Conservation (phyloP, 2,797 vertebrate genomes). For the Liasis olivaceus region DNA sequence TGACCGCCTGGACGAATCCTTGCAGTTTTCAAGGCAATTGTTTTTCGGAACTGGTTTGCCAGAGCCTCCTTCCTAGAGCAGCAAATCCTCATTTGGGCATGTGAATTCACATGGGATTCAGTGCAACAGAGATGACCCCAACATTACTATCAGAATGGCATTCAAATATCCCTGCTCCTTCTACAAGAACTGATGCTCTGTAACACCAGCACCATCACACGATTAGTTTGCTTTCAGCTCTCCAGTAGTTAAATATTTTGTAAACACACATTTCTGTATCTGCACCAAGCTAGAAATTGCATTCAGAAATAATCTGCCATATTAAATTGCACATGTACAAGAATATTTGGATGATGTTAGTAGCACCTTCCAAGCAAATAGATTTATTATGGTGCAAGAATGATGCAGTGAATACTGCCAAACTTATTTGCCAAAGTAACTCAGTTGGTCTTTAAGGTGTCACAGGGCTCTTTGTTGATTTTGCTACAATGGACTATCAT, state of each 20-base stretch:
- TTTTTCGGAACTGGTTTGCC: too few species aligned
- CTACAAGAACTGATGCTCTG: neutral
- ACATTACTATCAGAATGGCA: neutral
- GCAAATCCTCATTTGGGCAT: neutral
- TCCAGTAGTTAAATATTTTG: neutral
- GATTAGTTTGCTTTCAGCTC: neutral
- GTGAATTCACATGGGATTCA: neutral
- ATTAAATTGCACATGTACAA: neutral
- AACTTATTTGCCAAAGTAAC: neutral
- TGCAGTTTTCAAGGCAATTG: too few species aligned
- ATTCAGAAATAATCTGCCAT: neutral
- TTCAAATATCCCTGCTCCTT: neutral
- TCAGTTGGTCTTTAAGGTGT: neutral
- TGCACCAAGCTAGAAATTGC: neutral
- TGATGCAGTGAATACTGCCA: neutral
- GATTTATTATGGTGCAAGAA: neutral
- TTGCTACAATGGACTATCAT: neutral
- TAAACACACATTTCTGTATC: neutral
- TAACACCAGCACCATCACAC: neutral
- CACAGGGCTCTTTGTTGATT: neutral
- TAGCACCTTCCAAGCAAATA: neutral
- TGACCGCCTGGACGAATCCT: too few species aligned
- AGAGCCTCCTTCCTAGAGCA: fast-evolving
- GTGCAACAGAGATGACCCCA: neutral
- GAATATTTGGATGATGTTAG: neutral